phyloP scores from a whole-genome alignment of 2,888 invertebrate species.

The Chalcis sispes region DNA sequence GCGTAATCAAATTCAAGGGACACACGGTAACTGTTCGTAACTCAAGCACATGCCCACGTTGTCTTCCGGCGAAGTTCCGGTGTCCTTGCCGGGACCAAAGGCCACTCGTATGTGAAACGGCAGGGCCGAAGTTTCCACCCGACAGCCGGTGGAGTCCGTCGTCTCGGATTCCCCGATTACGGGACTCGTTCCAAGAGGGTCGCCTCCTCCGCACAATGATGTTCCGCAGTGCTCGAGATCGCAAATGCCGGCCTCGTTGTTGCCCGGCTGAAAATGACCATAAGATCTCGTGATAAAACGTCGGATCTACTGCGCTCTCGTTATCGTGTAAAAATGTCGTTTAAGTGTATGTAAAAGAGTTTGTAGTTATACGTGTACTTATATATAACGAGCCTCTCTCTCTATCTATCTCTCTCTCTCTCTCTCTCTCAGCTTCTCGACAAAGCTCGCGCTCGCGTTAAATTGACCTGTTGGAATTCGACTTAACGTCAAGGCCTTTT shows the following conservation, averaged over 20 bases:
- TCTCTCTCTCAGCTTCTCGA: too few species aligned
- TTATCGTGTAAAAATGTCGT: too few species aligned
- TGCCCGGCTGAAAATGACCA: constrained; percentile 77
- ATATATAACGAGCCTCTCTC: too few species aligned
- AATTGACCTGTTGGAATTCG: constrained; percentile 56
- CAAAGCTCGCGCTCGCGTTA: too few species aligned
- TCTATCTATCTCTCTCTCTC: too few species aligned
- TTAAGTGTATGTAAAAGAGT: too few species aligned
- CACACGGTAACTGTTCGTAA: constrained; percentile 85
- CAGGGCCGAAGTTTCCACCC: constrained; percentile 85
- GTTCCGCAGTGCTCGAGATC: constrained; percentile 88
- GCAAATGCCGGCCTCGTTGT: constrained; percentile 81
- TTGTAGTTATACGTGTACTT: too few species aligned
- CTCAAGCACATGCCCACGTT: constrained; percentile 88
- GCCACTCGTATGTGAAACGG: constrained; percentile 88
- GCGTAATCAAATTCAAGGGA: constrained; percentile 62
- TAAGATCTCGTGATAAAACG: neutral
- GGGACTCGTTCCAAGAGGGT: neutral
- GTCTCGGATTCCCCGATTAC: neutral
- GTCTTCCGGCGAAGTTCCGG: constrained; percentile 82
- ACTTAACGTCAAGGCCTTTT: constrained; percentile 21
- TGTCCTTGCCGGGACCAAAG: constrained; percentile 84
- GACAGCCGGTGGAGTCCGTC: constrained; percentile 76
- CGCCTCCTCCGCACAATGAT: constrained; percentile 80
- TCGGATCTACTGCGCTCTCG: too few species aligned